Conservation (phyloP, 1,140 invertebrate species). For the Reticulitermes speratus region DNA sequence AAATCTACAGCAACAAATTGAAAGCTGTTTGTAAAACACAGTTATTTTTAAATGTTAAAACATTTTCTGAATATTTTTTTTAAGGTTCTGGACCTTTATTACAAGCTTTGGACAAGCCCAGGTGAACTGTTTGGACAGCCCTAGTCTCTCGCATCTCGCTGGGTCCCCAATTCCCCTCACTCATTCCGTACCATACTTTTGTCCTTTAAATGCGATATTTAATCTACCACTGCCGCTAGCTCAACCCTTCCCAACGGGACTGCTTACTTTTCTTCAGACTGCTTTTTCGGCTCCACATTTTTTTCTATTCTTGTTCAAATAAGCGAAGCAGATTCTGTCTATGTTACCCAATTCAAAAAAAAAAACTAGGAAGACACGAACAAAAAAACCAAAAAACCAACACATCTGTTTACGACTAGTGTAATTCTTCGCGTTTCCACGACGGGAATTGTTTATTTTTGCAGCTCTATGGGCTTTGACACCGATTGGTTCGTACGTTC, state of each 20-base stretch:
- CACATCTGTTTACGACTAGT: too few species aligned
- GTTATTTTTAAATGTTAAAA: too few species aligned
- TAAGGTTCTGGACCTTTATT: too few species aligned
- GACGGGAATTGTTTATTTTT: too few species aligned
- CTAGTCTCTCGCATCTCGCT: not conserved
- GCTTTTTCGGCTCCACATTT: not conserved
- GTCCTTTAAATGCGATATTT: conserved; percentile 5
- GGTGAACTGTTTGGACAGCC: not conserved
- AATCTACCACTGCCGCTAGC: not conserved
- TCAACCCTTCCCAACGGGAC: not conserved
- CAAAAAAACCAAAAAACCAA: not conserved
- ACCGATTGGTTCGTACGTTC: too few species aligned
- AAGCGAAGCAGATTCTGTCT: not conserved
- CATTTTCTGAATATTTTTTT: too few species aligned
- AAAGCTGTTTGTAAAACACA: too few species aligned
- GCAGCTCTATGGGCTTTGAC: too few species aligned
- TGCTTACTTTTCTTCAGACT: not conserved
- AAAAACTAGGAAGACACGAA: not conserved
- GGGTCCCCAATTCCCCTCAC: not conserved
- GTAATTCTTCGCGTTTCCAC: too few species aligned
- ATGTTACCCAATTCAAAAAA: not conserved
- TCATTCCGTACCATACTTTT: conserved; percentile 2
- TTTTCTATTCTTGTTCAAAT: not conserved
- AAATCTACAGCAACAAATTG: too few species aligned
- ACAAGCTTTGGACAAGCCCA: not conserved